Evolutionary conservation across 2,113 vertebrate genomes (phyloP).

Genomic region (western clawed frog (Xenopus tropicalis)): DNA sequence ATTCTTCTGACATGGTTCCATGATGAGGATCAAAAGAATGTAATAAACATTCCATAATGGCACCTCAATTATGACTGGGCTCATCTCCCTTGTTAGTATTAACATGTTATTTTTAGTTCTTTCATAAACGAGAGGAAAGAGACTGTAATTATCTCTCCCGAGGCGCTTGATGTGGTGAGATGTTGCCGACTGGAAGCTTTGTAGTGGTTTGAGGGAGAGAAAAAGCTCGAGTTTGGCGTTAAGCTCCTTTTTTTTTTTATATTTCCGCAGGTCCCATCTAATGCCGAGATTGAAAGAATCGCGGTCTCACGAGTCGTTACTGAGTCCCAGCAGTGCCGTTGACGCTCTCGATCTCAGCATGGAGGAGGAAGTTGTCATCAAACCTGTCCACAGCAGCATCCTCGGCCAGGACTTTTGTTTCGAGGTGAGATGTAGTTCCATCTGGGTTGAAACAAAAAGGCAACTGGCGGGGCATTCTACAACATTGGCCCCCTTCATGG

Average conservation of each 20-base stretch:
- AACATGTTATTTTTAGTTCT: neutral
- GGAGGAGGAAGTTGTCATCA: conserved; percentile 97
- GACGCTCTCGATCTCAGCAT: conserved; percentile 98
- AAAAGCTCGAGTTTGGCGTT: neutral
- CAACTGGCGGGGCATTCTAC: no score
- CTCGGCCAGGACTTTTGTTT: conserved; percentile 97
- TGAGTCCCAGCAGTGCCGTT: conserved; percentile 93
- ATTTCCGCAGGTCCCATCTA: conserved; percentile 87
- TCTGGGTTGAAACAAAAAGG: no score
- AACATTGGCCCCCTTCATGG: no score
- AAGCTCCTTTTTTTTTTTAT: neutral
- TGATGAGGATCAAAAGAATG: conserved; percentile 1
- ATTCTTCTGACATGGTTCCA: neutral
- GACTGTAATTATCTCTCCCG: conserved; percentile 2
- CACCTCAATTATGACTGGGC: neutral
- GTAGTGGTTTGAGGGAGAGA: neutral
- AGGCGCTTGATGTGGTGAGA: neutral
- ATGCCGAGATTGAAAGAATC: conserved; percentile 99
- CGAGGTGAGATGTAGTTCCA: conserved; percentile 71
- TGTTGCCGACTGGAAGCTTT: neutral
- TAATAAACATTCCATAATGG: neutral
- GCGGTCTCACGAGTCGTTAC: conserved; percentile 97
- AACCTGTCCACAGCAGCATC: conserved; percentile 96
- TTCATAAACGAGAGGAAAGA: neutral
- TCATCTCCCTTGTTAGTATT: neutral